Percentiles rank a stretch among this genome's conserved stretches.
These are phyloP conservation scores for Endomychus coccineus DNA, from an alignment of 2,888 invertebrate species.

Conservation along the genomic window DNA sequence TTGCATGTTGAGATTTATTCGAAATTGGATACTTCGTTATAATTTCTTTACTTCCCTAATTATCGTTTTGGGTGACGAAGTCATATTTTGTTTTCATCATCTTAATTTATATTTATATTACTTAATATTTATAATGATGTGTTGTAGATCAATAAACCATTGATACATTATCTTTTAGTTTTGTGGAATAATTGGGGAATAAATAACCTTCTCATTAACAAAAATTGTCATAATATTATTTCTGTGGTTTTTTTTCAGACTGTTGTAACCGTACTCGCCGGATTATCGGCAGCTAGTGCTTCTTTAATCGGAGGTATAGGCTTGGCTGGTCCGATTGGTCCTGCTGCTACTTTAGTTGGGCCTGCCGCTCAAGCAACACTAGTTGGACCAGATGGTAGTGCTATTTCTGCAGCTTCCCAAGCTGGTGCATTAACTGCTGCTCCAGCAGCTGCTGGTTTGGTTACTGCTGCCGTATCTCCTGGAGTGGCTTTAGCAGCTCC, in stretches of 20 bases:
- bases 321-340: conserved; percentile 24
- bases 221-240: no score
- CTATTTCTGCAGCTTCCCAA: conserved; percentile 42
- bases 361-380: conserved; percentile 25
- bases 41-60: no score
- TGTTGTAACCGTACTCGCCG: conserved; percentile 13
- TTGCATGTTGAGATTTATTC: no score
- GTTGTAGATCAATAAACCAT: no score
- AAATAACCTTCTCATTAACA: no score
- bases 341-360: conserved; percentile 22
- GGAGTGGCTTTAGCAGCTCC: conserved; percentile 19
- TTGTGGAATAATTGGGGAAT: no score
- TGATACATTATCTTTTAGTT: no score
- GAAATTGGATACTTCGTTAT: no score
- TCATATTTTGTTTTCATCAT: no score
- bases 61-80: no score
- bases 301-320: conserved; percentile 12
- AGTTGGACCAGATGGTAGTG: conserved; percentile 36
- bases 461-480: conserved; percentile 23
- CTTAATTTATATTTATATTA: no score
- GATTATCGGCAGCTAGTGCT: conserved; percentile 16
- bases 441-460: conserved; percentile 23
- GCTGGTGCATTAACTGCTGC: conserved; percentile 20
- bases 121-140: no score
- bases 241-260: conserved; percentile 10